These are phyloP conservation scores for Ceuthmochares aereus DNA, from an alignment of 2,113 vertebrate genomes.

Conservation along the genomic window DNA sequence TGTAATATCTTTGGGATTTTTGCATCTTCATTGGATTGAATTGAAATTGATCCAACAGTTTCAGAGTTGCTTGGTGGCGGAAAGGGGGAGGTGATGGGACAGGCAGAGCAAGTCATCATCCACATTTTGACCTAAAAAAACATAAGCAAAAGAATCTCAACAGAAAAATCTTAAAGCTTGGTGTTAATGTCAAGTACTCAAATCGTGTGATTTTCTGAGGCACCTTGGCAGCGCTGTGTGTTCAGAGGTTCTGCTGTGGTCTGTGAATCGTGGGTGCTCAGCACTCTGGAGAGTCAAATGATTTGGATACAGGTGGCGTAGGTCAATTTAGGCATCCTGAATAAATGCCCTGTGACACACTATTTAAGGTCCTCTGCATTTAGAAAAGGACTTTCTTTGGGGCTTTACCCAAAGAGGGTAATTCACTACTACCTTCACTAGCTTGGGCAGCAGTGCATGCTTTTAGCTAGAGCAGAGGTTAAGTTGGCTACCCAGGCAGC, in stretches of 20 bases:
- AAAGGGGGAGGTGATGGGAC: background rate
- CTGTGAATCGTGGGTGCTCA: background rate
- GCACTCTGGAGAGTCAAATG: constrained; percentile 31
- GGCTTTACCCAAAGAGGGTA: background rate
- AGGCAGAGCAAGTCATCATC: accelerated
- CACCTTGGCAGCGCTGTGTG: background rate
- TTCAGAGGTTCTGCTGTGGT: background rate
- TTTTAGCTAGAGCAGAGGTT: background rate
- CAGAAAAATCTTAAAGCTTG: background rate
- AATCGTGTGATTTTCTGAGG: background rate
- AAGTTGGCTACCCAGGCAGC: background rate
- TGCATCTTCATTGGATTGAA: background rate
- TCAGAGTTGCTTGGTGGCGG: background rate
- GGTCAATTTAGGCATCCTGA: constrained; percentile 55
- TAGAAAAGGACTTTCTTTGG: background rate
- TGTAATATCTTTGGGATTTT: background rate
- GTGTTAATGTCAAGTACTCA: background rate
- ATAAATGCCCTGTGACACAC: constrained; percentile 13
- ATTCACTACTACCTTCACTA: background rate
- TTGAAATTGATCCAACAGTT: background rate
- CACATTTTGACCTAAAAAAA: background rate
- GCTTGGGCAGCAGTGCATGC: background rate
- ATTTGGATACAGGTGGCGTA: constrained; percentile 24
- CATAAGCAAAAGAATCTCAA: background rate
- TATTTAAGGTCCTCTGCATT: background rate